These are phyloP conservation scores for Lasiurus borealis DNA, from an alignment of 2,113 vertebrate genomes.

Conservation along the genomic window DNA sequence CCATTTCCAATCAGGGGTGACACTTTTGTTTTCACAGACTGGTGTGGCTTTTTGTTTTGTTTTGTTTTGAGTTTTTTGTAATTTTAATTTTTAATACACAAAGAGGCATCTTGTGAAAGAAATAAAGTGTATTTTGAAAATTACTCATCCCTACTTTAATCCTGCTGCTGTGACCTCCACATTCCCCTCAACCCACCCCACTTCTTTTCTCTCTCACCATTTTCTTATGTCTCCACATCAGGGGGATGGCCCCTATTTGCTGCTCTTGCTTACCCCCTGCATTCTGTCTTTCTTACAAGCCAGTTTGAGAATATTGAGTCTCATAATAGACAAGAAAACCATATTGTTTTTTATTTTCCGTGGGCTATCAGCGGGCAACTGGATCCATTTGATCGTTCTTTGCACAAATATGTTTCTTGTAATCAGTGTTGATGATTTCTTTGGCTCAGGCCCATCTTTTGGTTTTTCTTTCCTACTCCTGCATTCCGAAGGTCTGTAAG, in stretches of 20 bases:
- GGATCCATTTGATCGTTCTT: not conserved
- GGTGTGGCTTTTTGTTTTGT: too few relatives aligned
- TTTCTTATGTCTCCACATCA: not conserved
- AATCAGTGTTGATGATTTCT: not conserved
- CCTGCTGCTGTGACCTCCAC: not conserved
- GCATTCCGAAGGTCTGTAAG: not conserved
- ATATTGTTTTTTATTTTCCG: not conserved
- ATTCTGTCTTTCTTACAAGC: not conserved
- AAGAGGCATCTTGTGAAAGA: slow-evolving; percentile 4
- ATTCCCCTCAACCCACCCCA: accelerated
- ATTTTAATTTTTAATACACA: slow-evolving; percentile 61
- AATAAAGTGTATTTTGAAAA: not conserved
- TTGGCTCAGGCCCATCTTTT: not conserved
- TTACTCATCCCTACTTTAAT: not conserved
- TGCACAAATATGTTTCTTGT: not conserved
- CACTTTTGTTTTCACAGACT: slow-evolving; percentile 18
- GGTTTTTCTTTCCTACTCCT: accelerated
- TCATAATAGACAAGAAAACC: not conserved
- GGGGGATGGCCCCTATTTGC: not conserved
- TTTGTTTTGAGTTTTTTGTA: not conserved
- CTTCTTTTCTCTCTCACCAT: not conserved
- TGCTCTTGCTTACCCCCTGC: not conserved
- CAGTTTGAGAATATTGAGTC: not conserved
- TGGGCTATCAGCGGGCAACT: not conserved
- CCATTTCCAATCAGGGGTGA: slow-evolving; percentile 67